Evolutionary conservation across 2,888 invertebrate species (phyloP), one percentile per base, ranked within the genome.

Genomic region (Drosophila mercatorum): DNA sequence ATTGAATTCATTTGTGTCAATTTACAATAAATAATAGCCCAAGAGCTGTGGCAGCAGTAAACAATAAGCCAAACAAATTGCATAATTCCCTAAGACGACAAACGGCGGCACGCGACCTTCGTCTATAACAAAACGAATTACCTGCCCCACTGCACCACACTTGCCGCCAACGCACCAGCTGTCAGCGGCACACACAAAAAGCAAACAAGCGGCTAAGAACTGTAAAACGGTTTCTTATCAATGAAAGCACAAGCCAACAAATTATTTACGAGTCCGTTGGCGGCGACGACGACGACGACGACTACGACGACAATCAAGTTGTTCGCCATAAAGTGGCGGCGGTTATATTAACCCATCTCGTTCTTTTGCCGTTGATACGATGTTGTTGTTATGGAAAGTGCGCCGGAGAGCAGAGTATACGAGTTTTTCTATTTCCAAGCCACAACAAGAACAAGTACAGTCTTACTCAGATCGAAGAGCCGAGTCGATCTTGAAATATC

Each of bases 1-100:
- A 84, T 84, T 84, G 84, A 84, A 84, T 80, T 82, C 84, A 84
- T 84, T 84, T 84, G 78, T 84, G 88, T 87, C 84, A 84, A 84
- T 84, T 87, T 87, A 78, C 76, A 84, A 87, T 75, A 87, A 84
- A 72, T 87, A 82, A 80, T 72, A 51, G 63, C 56, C 62, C 60
- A 76, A 68, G 63, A 69, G 34, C 49, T 43, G 28, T 31, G 38
- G 8, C 52, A 51, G 41, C 64, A 49, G 51, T 63, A 68, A 70
- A 52, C 62, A 71, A 69, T 68, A 71, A 74, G 68, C 70, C 53
- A 77, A 64, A 49, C 71, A 65, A 81, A 83, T 84, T 84, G 82
- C 84, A 84, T 87, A 84, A 87, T 84, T 84, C 65, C 63, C 53
- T 43, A 70, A 75, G 77, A 63, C 43, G 44, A 66, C 65, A 62